Evolutionary conservation across 2,888 invertebrate species (phyloP).

Genomic region (Argynnis bischoffii): DNA sequence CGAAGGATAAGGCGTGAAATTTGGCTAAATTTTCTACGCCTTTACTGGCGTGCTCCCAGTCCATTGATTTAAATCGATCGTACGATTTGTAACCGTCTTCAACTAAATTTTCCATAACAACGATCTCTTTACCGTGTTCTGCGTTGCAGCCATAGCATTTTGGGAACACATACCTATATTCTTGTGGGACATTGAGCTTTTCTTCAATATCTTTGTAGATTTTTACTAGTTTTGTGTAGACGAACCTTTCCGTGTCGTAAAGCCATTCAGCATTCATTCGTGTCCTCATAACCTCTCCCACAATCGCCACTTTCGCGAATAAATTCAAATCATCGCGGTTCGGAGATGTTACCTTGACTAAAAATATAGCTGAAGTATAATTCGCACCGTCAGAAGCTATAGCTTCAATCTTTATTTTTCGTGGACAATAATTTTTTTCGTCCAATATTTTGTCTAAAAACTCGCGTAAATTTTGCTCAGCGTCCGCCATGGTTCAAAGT

Average conservation of each 20-base stretch:
- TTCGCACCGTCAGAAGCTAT: conserved; percentile 55
- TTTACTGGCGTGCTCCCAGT: conserved; percentile 58
- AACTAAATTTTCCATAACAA: conserved; percentile 61
- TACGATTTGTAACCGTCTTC: conserved; percentile 52
- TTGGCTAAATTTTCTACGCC: conserved; percentile 59
- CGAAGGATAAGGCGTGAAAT: conserved; percentile 67
- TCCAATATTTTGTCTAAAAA: conserved; percentile 48
- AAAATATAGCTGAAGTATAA: conserved; percentile 54
- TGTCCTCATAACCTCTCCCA: conserved; percentile 50
- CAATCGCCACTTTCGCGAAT: conserved; percentile 50
- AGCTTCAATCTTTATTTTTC: conserved; percentile 46
- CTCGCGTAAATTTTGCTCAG: conserved; percentile 42
- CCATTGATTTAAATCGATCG: conserved; percentile 55
- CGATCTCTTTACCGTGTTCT: conserved; percentile 49
- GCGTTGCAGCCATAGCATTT: conserved; percentile 53
- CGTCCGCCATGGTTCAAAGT: conserved; percentile 48
- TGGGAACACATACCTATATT: conserved; percentile 51
- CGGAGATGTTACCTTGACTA: conserved; percentile 44
- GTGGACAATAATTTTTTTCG: conserved; percentile 45
- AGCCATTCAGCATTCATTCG: conserved; percentile 43
- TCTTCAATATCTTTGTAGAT: conserved; percentile 51
- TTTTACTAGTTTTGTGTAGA: conserved; percentile 51
- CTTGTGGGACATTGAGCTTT: conserved; percentile 45
- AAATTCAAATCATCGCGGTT: conserved; percentile 44
- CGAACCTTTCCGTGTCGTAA: conserved; percentile 53